These are phyloP conservation scores for Encarsia formosa DNA, from an alignment of 2,888 invertebrate genomes.

Conservation along the genomic window DNA sequence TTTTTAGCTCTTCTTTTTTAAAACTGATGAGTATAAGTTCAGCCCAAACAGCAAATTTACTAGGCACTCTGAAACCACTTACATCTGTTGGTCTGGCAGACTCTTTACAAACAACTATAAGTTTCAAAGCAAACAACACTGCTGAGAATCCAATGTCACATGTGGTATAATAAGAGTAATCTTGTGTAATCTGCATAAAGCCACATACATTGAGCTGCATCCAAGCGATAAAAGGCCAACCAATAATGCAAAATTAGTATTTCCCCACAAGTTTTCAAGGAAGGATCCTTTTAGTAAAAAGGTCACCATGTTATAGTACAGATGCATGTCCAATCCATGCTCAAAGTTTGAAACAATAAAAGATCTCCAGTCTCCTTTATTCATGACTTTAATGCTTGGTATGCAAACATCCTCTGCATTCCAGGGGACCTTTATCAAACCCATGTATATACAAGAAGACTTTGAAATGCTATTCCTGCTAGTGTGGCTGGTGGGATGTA, in stretches of 20 bases:
- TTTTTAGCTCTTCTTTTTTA: too few species aligned
- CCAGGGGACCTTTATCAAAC: constrained; percentile 54
- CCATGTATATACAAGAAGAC: constrained; percentile 52
- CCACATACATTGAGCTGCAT: constrained; percentile 54
- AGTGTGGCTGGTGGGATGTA: constrained; percentile 59
- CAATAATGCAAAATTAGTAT: constrained; percentile 55
- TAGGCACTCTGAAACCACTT: constrained; percentile 52
- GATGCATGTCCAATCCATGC: constrained; percentile 62
- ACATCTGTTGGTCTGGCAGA: constrained; percentile 41
- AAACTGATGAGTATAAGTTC: constrained; percentile 61
- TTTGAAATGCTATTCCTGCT: constrained; percentile 49
- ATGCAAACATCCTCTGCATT: constrained; percentile 55
- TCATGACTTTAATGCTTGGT: constrained; percentile 53
- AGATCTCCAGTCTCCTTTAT: constrained; percentile 50
- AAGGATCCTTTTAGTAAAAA: constrained; percentile 58
- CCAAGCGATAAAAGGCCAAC: constrained; percentile 54
- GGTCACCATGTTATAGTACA: constrained; percentile 65
- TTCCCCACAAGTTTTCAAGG: constrained; percentile 56
- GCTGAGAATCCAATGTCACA: constrained; percentile 67
- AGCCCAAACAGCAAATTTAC: constrained; percentile 58
- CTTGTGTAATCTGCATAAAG: constrained; percentile 51
- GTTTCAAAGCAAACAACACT: constrained; percentile 63
- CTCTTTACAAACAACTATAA: constrained; percentile 51
- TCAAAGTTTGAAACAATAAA: constrained; percentile 57
- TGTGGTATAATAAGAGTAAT: constrained; percentile 52